Conservation (phyloP, 1,140 invertebrate species). For the Pogonomyrmex californicus region DNA sequence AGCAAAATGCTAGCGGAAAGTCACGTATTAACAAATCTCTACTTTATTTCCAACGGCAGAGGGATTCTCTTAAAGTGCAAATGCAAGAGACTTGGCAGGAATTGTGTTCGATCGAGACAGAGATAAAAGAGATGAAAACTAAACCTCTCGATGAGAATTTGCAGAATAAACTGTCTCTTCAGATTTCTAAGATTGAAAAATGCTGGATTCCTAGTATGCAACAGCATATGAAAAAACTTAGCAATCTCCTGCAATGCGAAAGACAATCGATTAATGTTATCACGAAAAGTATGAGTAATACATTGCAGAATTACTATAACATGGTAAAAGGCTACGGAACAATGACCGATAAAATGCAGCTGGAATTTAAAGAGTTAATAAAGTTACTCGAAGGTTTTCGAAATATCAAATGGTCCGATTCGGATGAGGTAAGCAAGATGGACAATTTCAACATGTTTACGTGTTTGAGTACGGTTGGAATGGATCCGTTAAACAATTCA, state of each 20-base stretch:
- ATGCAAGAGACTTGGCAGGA: constrained; percentile 82
- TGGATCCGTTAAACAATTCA: constrained; percentile 70
- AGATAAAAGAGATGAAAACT: constrained; percentile 70
- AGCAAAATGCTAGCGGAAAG: constrained; percentile 85
- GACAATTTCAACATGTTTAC: constrained; percentile 79
- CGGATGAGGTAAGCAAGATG: constrained; percentile 66
- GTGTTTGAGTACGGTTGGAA: constrained; percentile 74
- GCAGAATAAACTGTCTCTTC: constrained; percentile 64
- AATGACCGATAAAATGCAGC: constrained; percentile 82
- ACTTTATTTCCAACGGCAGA: constrained; percentile 84
- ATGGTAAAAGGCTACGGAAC: constrained; percentile 78
- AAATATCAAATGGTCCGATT: constrained; percentile 86
- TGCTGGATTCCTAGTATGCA: constrained; percentile 69
- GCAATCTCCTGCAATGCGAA: constrained; percentile 82
- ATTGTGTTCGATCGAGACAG: constrained; percentile 78
- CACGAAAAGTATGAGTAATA: constrained; percentile 78
- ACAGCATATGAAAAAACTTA: constrained; percentile 81
- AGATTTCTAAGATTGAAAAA: constrained; percentile 77
- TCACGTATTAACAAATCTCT: constrained; percentile 85
- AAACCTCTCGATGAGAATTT: constrained; percentile 76
- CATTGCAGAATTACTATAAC: constrained; percentile 82
- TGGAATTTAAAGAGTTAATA: constrained; percentile 83
- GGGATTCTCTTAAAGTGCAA: constrained; percentile 82
- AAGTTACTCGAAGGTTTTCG: constrained; percentile 84
- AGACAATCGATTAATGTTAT: constrained; percentile 79